Evolutionary conservation across 37 sponge, comb jelly and placozoan genomes (phyloP).

Genomic region (Cladorhizidae sp.): DNA sequence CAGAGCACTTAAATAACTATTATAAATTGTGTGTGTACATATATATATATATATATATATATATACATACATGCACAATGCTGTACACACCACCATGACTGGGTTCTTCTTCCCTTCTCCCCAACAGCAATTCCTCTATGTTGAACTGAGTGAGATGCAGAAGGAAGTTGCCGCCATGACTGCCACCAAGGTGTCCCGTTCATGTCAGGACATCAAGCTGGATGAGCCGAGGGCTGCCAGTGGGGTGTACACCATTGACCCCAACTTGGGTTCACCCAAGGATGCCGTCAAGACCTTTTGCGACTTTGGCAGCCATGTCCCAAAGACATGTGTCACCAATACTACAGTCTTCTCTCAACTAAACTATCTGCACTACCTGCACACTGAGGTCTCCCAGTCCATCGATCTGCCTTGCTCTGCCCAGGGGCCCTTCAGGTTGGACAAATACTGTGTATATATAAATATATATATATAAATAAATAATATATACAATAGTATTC

Average conservation of each 20-base stretch:
- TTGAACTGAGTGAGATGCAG: constrained; percentile 51
- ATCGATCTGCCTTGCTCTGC: constrained; percentile 57
- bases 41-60: too few species aligned
- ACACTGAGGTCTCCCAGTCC: constrained; percentile 57
- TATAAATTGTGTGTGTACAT: too few species aligned
- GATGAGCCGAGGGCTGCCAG: constrained; percentile 39
- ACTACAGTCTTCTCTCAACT: constrained; percentile 42
- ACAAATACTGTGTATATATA: too few species aligned
- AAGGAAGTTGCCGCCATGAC: constrained; percentile 31
- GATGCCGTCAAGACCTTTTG: constrained; percentile 63
- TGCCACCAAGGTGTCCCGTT: constrained; percentile 16
- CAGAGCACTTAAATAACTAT: too few species aligned
- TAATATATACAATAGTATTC: too few species aligned
- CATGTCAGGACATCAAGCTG: constrained; percentile 54
- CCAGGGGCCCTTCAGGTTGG: constrained; percentile 64
- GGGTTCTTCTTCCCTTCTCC: too few species aligned
- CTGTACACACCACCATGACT: too few species aligned
- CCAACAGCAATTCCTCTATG: constrained; percentile 69
- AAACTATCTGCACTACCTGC: constrained; percentile 59
- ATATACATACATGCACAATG: too few species aligned
- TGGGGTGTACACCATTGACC: constrained; percentile 62
- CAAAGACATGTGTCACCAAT: constrained; percentile 56
- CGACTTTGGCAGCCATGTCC: constrained; percentile 29
- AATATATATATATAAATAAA: too few species aligned
- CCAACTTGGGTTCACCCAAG: constrained; percentile 59